Evolutionary conservation across 1,140 invertebrate genomes (phyloP), one percentile per base, ranked within the genome.

Genomic region (Mizuhopecten yessoensis): DNA sequence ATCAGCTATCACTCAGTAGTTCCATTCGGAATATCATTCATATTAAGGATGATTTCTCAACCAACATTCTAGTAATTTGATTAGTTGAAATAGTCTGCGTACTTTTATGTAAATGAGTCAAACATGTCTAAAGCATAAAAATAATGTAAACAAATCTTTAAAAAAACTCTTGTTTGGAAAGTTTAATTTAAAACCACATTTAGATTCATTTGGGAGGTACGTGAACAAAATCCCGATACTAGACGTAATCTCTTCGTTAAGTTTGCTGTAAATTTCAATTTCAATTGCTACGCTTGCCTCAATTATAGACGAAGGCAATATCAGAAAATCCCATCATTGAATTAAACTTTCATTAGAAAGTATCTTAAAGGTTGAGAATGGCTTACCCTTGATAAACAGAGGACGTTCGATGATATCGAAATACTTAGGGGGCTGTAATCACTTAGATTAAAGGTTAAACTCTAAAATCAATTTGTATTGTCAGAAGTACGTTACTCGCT

Each of bases 201-300:
- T 5, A 75, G 2, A 75, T 75, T n/a, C 57, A 75, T 75, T 75
- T 29, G 23, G 15, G 23, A 17, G 9, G 57, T 7, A 29, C 57
- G 11, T 29, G 9, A 29, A 29, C 57, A 75, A 75, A 29, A n/a
- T n/a, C n/a, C 57, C n/a, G 57, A 29, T 10, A 20, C 45, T 15
- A 49, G 57, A 75, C 5, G 57, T 75, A 75, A 75, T 75, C 57
- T 29, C 57, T 29, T 0, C 57, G 20, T 29, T 75, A 75, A 75
- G 29, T 29, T 75, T 75, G 57, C 57, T 75, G 57, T 75, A 75
- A 75, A 75, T 75, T 75, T 75, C 57, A 75, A 75, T 75, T 75
- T 75, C 20, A 75, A 75, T 29, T 75, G 57, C 57, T 3, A 75
- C 1, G 23, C 23, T 75, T 75, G 57, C 5, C 3, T 9, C 57